Base-by-base conservation (phyloP, 2,797 vertebrate species). In the Myiotriccus ornatus region DNA sequence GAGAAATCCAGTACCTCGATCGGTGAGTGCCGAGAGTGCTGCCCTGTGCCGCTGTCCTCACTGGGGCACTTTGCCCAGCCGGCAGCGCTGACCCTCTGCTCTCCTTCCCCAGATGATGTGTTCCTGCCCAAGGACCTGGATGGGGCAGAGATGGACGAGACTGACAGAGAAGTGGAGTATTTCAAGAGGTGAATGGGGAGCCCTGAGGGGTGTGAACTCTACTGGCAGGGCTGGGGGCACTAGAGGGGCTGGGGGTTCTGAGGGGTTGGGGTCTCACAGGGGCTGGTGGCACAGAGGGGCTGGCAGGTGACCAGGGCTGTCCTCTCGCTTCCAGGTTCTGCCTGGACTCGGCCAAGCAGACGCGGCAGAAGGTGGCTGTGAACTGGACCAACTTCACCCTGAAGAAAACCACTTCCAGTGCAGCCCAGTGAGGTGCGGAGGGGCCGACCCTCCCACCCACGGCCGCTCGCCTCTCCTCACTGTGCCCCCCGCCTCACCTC, bases 341-440 rank as follows among this genome's bases (percentile, higher is more conserved):
- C 97, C 98, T 99, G 79, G 99, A 99, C 96, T 99, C 99, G 70
- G 99, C 99, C 84, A 99, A 99, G 98, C 99, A 99, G 97, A 99
- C 99, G 13, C 99, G 99, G 88, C 99, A 99, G 98, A 99, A 99
- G 97, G 98, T 99, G 96, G 99, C 99, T 27, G 99, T 99, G 97
- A 99, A 99, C 98, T 99, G 99, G 99, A 99, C 99, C 98, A 99
- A 99, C 98, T 99, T 99, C 98, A 99, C 98, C 98, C 98, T 99
- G 97, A 99, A 99, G 98, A 99, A 99, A 98, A 98, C 98, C 97
- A 98, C 98, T 98, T 99, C 99, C 77, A 99, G 98, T 52, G 98
- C 98, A 98, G 99, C 98, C 98, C 99, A 99, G 98, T 99, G 98
- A 99, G 96, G 97, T 96, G 96, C 19, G 49, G 78, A 79, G 79